These are phyloP conservation scores for Mythimna pallens DNA, from an alignment of 2,888 invertebrate genomes.

Conservation along the genomic window DNA sequence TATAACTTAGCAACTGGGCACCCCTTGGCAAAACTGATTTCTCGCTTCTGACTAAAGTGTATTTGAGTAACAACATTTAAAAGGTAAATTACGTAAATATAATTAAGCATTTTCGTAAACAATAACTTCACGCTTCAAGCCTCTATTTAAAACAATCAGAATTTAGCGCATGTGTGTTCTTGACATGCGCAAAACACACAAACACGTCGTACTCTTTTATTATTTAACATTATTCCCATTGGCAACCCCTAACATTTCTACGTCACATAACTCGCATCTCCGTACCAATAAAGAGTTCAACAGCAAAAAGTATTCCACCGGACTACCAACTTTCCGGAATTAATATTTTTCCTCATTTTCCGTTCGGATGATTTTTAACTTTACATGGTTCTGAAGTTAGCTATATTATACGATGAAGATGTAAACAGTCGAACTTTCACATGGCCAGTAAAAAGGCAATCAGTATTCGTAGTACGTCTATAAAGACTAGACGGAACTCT, in stretches of 20 bases:
- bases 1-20: too few species aligned
- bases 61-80: too few species aligned
- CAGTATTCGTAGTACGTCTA: conserved; percentile 29
- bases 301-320: conserved; percentile 56
- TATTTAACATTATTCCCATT: conserved; percentile 17
- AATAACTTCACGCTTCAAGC: conserved; percentile 10
- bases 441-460: conserved; percentile 31
- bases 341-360: conserved; percentile 20
- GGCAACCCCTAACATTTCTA: conserved; percentile 30
- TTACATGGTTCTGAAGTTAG: conserved; percentile 21
- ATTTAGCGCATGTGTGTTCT: conserved; percentile 1
- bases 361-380: not conserved
- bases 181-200: not conserved
- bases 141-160: conserved; percentile 32
- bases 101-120: conserved; percentile 10
- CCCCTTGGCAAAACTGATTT: too few species aligned
- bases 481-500: conserved; percentile 38
- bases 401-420: conserved; percentile 17
- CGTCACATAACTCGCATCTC: conserved; percentile 46
- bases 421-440: conserved; percentile 29
- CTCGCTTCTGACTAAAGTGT: too few species aligned
- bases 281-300: conserved; percentile 53
- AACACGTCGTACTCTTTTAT: conserved; percentile 31
- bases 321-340: conserved; percentile 33
- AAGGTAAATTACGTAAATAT: not conserved